Percentiles rank a stretch among this genome's conserved stretches.
Conservation (phyloP, 1,140 invertebrate species). For the Zaprionus tsacasi region DNA sequence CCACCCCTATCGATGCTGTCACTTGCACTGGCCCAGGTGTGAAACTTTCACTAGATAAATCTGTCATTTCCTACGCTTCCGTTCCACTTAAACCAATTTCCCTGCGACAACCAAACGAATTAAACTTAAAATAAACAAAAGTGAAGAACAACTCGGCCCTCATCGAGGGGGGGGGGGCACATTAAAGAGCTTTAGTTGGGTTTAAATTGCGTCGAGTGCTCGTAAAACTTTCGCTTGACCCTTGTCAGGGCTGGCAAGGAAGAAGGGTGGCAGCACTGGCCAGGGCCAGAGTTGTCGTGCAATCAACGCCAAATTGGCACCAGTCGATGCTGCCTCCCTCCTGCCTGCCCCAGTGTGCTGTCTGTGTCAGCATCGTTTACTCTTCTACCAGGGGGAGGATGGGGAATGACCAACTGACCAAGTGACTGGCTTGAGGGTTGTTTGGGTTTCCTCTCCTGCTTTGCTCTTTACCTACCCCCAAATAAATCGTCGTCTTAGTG, state of each 20-base stretch:
- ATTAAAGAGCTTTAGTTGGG: constrained; percentile 57
- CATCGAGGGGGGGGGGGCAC: not conserved
- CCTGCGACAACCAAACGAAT: constrained; percentile 59
- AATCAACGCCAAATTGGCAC: constrained; percentile 79
- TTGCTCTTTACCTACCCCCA: constrained; percentile 13
- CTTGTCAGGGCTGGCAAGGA: constrained; percentile 51
- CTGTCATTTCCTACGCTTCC: constrained; percentile 25
- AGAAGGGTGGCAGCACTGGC: constrained; percentile 53
- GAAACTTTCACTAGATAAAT: constrained; percentile 62
- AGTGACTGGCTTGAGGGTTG: constrained; percentile 59
- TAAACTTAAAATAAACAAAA: constrained; percentile 78
- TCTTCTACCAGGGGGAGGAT: constrained; percentile 30
- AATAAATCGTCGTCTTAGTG: constrained; percentile 70
- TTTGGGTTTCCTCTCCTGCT: constrained; percentile 21
- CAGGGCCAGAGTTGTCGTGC: constrained; percentile 24
- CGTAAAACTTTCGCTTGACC: constrained; percentile 76
- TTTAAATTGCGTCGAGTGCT: constrained; percentile 46
- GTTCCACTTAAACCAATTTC: constrained; percentile 64
- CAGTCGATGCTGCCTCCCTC: constrained; percentile 45
- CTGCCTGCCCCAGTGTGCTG: constrained; percentile 42
- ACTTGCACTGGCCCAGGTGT: constrained; percentile 44
- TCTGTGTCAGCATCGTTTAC: constrained; percentile 69
- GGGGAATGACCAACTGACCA: constrained; percentile 35
- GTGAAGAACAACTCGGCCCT: constrained; percentile 19
- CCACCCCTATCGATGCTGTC: constrained; percentile 37